Percentiles rank a stretch among this genome's conserved stretches.
phyloP scores from a whole-genome alignment of 2,888 invertebrate genomes.

The Leucania comma region DNA sequence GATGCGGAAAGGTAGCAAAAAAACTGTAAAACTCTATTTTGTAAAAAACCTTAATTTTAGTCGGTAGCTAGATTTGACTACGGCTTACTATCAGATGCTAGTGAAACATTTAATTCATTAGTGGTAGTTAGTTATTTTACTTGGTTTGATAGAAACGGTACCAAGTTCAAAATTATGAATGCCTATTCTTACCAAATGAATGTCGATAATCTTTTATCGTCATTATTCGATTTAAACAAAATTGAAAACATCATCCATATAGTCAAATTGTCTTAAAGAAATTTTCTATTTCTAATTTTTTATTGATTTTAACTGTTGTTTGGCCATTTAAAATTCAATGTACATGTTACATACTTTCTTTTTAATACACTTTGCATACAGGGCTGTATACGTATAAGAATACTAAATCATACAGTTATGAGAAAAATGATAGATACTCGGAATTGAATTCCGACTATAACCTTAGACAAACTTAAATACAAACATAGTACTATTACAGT shows the following conservation, averaged over 20 bases:
- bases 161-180: neutral
- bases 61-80: neutral
- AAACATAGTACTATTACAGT: constrained; percentile 14
- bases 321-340: no score
- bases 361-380: neutral
- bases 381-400: neutral
- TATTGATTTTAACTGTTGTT: neutral
- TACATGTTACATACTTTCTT: neutral
- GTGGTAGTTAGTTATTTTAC: neutral
- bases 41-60: neutral
- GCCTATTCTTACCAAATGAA: neutral
- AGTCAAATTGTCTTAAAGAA: neutral
- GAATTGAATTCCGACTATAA: constrained; percentile 18
- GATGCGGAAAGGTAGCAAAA: neutral
- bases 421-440: neutral
- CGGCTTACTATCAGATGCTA: constrained; percentile 21
- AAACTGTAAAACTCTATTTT: neutral
- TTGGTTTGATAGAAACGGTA: no score
- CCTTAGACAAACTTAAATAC: constrained; percentile 13
- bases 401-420: neutral
- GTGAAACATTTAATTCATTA: neutral
- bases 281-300: neutral
- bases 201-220: neutral
- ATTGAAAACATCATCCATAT: constrained; percentile 16
- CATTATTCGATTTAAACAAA: neutral